Evolutionary conservation across 2,888 invertebrate genomes (phyloP).

Genomic region (Agrilus cyanescens): DNA sequence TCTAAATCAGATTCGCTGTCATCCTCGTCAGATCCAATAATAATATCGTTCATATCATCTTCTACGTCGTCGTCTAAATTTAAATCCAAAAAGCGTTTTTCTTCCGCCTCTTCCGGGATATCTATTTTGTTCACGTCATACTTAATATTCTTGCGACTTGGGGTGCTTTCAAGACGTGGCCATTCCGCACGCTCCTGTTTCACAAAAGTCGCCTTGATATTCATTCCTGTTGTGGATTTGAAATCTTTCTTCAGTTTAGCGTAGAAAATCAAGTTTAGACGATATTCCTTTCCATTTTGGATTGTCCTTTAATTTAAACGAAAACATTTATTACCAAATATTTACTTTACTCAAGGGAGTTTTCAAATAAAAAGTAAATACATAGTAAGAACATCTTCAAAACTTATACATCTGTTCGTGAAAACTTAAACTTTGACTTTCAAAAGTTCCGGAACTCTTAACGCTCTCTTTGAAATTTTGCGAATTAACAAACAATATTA

Average conservation of each 20-base stretch:
- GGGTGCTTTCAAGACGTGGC: conserved; percentile 24
- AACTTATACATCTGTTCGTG: no score
- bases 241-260: conserved; percentile 18
- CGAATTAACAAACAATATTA: no score
- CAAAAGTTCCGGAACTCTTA: no score
- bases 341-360: no score
- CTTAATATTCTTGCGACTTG: conserved; percentile 24
- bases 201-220: conserved; percentile 22
- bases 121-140: conserved; percentile 22
- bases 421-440: no score
- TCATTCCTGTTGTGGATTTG: conserved; percentile 20
- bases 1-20: conserved; percentile 15
- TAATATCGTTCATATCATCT: conserved; percentile 6
- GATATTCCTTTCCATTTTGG: conserved; percentile 21
- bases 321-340: background rate
- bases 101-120: conserved; percentile 19
- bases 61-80: conserved; percentile 9
- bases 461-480: no score
- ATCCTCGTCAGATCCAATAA: conserved; percentile 14
- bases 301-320: conserved; percentile 19
- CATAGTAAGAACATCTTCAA: no score
- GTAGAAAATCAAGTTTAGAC: conserved; percentile 23
- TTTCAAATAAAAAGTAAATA: no score
- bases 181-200: conserved; percentile 24
- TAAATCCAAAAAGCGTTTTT: conserved; percentile 13